Evolutionary conservation across 2,797 vertebrate species (phyloP), one percentile per base, ranked within the genome.

Genomic region (Hemitrygon akajei): DNA sequence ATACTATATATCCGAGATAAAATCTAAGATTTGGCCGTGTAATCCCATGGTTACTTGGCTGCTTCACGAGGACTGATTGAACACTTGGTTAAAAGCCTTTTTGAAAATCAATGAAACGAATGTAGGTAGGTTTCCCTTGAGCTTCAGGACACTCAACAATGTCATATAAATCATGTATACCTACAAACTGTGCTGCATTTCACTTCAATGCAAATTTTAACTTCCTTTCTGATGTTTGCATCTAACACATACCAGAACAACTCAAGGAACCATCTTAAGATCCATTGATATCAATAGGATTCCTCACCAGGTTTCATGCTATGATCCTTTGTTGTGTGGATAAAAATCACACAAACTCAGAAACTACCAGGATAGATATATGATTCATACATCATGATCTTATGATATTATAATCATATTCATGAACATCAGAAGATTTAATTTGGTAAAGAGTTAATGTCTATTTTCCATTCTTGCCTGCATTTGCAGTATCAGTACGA

Each of bases 71-170:
- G n/a, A 63, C 30, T 66, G 86, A 89, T 66, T 34, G 60, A 89
- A 89, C 60, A 63, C 30, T 66, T 80, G 34, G 34, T 80, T 66
- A 66, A 89, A 89, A 89, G n/a, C 12, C 86, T 66, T 89, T 75
- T 66, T 60, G 56, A 86, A 86, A 60, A 86, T 86, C 82, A 86
- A 86, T 86, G 82, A 86, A n/a, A 89, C 5, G 58, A 89, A 89
- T 66, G 86, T 66, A 89, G 34, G 86, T 37, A 18, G n/a, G n/a
- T 37, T 89, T 89, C 86, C 86, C 60, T 30, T 89, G 86, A 89
- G 86, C 60, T 20, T 89, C 0, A 20, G 7, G 86, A 66, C 60
- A 89, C n/a, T n/a, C 27, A n/a, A 63, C 56, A 86, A 86, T 86
- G 27, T 89, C 30, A 66, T 66, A 66, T 66, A n/a, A 89, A 89